phyloP scores from a whole-genome alignment of 2,888 invertebrate genomes.

The Vanessa cardui region DNA sequence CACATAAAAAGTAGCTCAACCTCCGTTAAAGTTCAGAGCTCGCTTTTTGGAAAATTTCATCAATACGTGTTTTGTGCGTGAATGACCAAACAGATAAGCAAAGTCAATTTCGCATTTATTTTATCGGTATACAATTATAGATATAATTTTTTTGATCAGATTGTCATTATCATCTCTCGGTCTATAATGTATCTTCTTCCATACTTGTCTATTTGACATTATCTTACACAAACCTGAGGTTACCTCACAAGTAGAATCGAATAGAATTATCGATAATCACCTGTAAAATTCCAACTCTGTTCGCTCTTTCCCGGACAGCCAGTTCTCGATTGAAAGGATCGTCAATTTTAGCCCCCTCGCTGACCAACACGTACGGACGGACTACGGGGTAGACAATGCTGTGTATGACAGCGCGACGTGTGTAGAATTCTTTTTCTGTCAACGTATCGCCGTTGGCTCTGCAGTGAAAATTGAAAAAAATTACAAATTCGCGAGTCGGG shows the following conservation, averaged over 20 bases:
- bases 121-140: too few species aligned
- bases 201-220: not conserved
- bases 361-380: slow-evolving; percentile 82
- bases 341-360: slow-evolving; percentile 80
- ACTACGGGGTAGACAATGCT: slow-evolving; percentile 84
- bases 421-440: slow-evolving; percentile 83
- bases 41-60: too few species aligned
- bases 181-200: too few species aligned
- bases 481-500: not conserved
- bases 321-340: slow-evolving; percentile 87
- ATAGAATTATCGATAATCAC: slow-evolving; percentile 54
- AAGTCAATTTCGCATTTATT: too few species aligned
- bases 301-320: slow-evolving; percentile 88
- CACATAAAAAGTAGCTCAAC: too few species aligned
- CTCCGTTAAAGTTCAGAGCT: too few species aligned
- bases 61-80: too few species aligned
- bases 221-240: too few species aligned
- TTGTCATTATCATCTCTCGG: too few species aligned
- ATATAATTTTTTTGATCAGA: too few species aligned
- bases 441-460: slow-evolving; percentile 85
- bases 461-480: slow-evolving; percentile 10
- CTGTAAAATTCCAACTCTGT: slow-evolving; percentile 88
- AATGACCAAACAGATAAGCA: too few species aligned
- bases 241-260: too few species aligned
- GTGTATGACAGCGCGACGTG: slow-evolving; percentile 81